Conservation (phyloP, 1,140 invertebrate species). For the Drosophila insularis region DNA sequence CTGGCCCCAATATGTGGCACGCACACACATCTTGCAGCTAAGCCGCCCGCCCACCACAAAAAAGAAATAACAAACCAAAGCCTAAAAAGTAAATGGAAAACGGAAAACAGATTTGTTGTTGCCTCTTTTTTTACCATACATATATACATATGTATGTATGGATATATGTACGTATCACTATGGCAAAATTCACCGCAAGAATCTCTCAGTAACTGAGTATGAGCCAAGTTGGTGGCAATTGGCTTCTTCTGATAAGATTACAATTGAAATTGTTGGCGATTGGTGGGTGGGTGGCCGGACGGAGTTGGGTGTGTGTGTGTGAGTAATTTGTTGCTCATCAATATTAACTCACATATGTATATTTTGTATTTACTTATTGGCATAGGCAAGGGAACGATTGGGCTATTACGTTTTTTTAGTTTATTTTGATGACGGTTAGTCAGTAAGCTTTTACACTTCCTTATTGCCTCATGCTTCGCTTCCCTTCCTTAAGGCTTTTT, state of each 20-base stretch:
- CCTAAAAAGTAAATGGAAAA: conserved; percentile 2
- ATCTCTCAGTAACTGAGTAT: conserved; percentile 28
- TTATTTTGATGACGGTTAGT: neutral
- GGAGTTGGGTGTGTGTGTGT: conserved; percentile 4
- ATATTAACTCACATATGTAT: neutral
- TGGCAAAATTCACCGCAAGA: conserved; percentile 40
- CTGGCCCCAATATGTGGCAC: conserved; percentile 39
- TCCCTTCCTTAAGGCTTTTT: too few species aligned
- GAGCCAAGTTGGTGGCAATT: conserved; percentile 35
- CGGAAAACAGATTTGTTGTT: conserved; percentile 53
- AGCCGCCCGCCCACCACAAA: conserved; percentile 28
- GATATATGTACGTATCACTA: conserved; percentile 37
- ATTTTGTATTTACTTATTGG: conserved; percentile 25
- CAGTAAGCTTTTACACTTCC: neutral
- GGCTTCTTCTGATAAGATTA: conserved; percentile 66
- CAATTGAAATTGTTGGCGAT: conserved; percentile 15
- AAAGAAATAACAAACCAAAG: neutral
- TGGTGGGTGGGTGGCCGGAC: neutral
- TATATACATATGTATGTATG: neutral
- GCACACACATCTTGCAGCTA: conserved; percentile 17
- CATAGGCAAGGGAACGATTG: conserved; percentile 22
- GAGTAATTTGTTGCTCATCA: conserved; percentile 19
- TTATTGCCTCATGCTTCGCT: too few species aligned
- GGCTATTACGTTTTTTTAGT: conserved; percentile 14
- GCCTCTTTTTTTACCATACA: conserved; percentile 27